A percentile compares a stretch with the other conserved stretches of the same genome.
phyloP scores from a whole-genome alignment of 2,888 invertebrate species.

The Corythucha ciliata region DNA sequence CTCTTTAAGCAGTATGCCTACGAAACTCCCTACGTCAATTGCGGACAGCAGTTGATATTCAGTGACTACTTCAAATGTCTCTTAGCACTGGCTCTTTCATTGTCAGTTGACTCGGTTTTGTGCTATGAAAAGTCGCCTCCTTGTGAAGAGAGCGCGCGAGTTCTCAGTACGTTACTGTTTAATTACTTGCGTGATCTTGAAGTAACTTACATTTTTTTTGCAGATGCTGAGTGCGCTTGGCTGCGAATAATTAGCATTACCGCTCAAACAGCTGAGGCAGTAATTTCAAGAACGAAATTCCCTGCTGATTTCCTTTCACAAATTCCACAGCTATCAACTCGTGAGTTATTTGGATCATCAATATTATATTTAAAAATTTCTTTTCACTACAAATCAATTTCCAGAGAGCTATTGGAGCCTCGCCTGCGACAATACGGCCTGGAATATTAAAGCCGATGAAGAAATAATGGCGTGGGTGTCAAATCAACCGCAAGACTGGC shows the following conservation, averaged over 20 bases:
- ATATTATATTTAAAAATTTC: background rate
- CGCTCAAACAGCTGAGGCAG: constrained; percentile 48
- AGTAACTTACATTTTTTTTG: constrained; percentile 23
- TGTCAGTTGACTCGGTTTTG: constrained; percentile 47
- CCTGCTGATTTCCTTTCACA: constrained; percentile 41
- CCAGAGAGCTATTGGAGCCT: constrained; percentile 31
- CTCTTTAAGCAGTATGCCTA: constrained; percentile 47
- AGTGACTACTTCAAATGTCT: constrained; percentile 51
- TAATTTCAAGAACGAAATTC: constrained; percentile 45
- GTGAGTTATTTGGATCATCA: constrained; percentile 20
- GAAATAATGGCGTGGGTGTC: constrained; percentile 54
- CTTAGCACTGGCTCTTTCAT: constrained; percentile 46
- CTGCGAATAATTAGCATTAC: constrained; percentile 48
- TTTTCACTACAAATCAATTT: constrained; percentile 5
- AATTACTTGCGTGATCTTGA: too few species aligned
- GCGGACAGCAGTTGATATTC: constrained; percentile 51
- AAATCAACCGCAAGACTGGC: constrained; percentile 54
- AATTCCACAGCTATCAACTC: constrained; percentile 28
- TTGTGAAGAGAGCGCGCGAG: too few species aligned
- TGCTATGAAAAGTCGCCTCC: constrained; percentile 45
- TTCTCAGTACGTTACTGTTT: too few species aligned
- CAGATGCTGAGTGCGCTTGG: constrained; percentile 49
- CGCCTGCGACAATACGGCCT: constrained; percentile 45
- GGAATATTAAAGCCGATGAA: constrained; percentile 50
- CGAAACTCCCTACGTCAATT: constrained; percentile 50